Conservation (phyloP, 2,113 vertebrate genomes). For the Leucopsar rothschildi region DNA sequence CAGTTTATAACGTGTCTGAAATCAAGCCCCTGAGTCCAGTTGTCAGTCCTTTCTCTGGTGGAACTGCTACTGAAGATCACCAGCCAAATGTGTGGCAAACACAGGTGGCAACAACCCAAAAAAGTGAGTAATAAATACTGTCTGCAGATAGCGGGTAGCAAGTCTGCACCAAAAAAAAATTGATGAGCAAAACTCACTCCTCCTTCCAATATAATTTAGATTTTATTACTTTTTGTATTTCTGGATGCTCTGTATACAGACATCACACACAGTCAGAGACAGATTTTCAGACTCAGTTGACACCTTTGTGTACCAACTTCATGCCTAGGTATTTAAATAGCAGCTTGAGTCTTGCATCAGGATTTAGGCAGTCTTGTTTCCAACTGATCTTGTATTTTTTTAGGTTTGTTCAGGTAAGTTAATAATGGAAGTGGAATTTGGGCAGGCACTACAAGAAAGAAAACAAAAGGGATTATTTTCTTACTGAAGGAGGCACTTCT, state of each 20-base stretch:
- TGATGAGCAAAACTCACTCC: rapidly evolving
- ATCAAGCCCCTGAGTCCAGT: not conserved
- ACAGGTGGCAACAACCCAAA: not conserved
- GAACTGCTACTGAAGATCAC: not conserved
- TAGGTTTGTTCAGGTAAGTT: not conserved
- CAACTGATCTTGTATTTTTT: not conserved
- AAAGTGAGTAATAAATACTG: not conserved
- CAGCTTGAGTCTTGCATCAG: not conserved
- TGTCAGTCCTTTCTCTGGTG: not conserved
- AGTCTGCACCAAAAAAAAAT: not conserved
- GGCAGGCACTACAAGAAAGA: not conserved
- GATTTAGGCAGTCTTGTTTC: not conserved
- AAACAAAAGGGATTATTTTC: not conserved
- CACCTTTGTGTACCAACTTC: not conserved
- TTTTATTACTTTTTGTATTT: not conserved
- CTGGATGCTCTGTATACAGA: not conserved
- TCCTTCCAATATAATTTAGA: not conserved
- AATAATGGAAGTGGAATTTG: not conserved
- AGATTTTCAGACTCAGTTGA: not conserved
- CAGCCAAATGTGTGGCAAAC: not conserved
- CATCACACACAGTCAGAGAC: not conserved
- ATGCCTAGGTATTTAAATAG: not conserved
- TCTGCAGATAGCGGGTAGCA: not conserved
- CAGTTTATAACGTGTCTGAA: not conserved
- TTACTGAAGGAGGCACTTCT: not conserved